A percentile compares a stretch with the other conserved stretches of the same genome.
phyloP scores from a whole-genome alignment of 2,888 invertebrate species.

The Isotomurus palustris region DNA sequence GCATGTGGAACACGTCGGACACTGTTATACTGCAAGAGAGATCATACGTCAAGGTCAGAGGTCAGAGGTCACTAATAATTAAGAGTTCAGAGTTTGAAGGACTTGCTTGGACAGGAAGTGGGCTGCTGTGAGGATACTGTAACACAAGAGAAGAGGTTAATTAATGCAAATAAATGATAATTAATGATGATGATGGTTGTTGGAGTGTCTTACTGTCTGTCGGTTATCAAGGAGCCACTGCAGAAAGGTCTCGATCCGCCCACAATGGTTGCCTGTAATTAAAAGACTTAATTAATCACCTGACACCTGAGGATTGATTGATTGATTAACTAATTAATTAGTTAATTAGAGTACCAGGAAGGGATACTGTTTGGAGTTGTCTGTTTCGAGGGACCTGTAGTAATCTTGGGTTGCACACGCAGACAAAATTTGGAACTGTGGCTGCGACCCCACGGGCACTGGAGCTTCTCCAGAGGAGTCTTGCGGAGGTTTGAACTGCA shows the following conservation, averaged over 20 bases:
- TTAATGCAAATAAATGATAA: neutral
- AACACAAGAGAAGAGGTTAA: neutral
- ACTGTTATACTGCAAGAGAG: constrained; percentile 32
- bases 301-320: too few species aligned
- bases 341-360: constrained; percentile 21
- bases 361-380: constrained; percentile 30
- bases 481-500: neutral
- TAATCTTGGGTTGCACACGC: constrained; percentile 31
- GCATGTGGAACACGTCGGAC: constrained; percentile 35
- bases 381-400: constrained; percentile 26
- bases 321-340: neutral
- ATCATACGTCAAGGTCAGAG: neutral
- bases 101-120: constrained; percentile 32
- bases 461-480: neutral
- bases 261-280: constrained; percentile 29
- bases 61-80: neutral
- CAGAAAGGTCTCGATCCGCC: constrained; percentile 32
- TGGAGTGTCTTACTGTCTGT: constrained; percentile 16
- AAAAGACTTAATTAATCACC: neutral
- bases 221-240: constrained; percentile 25
- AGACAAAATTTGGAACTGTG: constrained; percentile 31
- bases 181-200: neutral
- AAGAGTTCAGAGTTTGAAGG: neutral
- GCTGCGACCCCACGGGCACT: neutral
- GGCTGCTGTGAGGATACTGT: constrained; percentile 22